Percentiles rank a stretch among this genome's conserved stretches.
Conservation (phyloP, 2,888 invertebrate species). For the Amblyjoppa fuscipennis region DNA sequence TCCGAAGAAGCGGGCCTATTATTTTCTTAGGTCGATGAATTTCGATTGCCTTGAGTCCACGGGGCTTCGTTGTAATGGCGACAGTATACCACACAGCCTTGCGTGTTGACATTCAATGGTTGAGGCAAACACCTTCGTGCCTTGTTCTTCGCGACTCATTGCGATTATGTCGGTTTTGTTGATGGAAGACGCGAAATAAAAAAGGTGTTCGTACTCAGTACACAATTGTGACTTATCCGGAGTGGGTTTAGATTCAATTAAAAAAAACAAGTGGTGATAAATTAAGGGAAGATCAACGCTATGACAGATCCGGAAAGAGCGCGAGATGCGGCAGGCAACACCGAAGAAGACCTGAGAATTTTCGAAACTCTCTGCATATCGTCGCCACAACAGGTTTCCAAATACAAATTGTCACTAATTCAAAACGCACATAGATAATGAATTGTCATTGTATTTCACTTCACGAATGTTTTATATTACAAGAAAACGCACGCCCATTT, state of each 20-base stretch:
- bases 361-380: slow-evolving; percentile 90
- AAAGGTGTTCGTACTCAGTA: background rate
- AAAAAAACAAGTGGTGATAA: background rate
- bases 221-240: slow-evolving; percentile 5
- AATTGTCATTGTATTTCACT: background rate
- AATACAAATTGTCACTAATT: slow-evolving; percentile 22
- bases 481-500: slow-evolving; percentile 24
- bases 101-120: slow-evolving; percentile 74
- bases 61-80: slow-evolving; percentile 70
- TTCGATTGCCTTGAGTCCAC: slow-evolving; percentile 74
- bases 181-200: slow-evolving; percentile 38
- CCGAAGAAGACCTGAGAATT: slow-evolving; percentile 91
- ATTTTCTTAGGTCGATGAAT: slow-evolving; percentile 70
- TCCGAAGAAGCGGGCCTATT: slow-evolving; percentile 43
- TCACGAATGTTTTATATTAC: slow-evolving; percentile 11
- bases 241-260: slow-evolving; percentile 9
- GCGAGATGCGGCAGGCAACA: slow-evolving; percentile 83
- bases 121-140: slow-evolving; percentile 67
- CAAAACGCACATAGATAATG: slow-evolving; percentile 6
- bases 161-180: slow-evolving; percentile 21
- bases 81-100: slow-evolving; percentile 61
- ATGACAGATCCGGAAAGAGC: slow-evolving; percentile 74
- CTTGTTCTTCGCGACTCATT: slow-evolving; percentile 27
- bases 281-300: slow-evolving; percentile 34
- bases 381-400: slow-evolving; percentile 86